Percentiles rank a stretch among this genome's conserved stretches.
phyloP scores from a whole-genome alignment of 2,888 invertebrate species.

The Cheiracanthium punctorium region DNA sequence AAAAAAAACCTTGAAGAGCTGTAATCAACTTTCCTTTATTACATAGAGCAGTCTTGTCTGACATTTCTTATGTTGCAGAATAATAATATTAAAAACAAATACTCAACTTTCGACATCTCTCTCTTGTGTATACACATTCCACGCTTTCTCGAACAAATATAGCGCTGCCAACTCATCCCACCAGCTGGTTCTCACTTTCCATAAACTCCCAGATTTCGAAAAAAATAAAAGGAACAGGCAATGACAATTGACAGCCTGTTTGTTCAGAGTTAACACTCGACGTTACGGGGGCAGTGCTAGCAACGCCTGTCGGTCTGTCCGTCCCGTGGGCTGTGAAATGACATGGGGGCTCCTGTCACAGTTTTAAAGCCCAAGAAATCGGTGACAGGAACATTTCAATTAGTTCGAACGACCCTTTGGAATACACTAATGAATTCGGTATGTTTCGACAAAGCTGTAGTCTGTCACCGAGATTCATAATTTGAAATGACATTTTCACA shows the following conservation, averaged over 20 bases:
- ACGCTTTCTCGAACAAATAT: neutral
- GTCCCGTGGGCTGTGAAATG: constrained; percentile 13
- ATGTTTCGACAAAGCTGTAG: neutral
- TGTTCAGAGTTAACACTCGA: constrained; percentile 39
- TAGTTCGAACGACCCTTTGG: neutral
- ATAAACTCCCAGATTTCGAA: neutral
- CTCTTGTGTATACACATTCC: neutral
- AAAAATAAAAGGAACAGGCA: constrained; percentile 25
- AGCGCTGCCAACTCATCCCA: constrained; percentile 1
- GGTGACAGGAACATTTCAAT: constrained; percentile 44
- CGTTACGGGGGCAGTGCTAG: constrained; percentile 4
- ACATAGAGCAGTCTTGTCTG: no score
- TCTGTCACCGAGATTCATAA: neutral
- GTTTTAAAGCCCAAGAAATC: neutral
- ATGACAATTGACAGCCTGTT: constrained; percentile 49
- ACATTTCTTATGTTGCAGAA: neutral
- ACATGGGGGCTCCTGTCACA: constrained; percentile 32
- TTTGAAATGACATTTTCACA: no score
- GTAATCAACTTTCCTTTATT: no score
- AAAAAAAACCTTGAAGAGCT: no score
- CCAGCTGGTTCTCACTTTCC: constrained; percentile 15
- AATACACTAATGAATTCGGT: neutral
- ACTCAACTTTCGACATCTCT: constrained; percentile 4
- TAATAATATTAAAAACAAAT: neutral
- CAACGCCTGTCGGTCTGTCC: constrained; percentile 6